Conservation (phyloP, 2,888 invertebrate genomes). For the Mythimna vitellina region DNA sequence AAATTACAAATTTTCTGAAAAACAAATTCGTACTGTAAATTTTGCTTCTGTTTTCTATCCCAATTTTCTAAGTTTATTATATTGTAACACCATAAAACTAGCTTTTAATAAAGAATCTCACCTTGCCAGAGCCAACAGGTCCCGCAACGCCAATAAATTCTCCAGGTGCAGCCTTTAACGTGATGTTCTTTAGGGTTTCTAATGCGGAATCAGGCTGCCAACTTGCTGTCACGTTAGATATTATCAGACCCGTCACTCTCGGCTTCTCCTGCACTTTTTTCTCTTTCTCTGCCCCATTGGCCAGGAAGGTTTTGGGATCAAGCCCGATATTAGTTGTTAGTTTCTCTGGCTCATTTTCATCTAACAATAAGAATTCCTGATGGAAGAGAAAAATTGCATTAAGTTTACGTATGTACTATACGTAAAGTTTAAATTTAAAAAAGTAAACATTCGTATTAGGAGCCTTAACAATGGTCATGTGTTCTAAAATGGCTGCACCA, state of each 20-base stretch:
- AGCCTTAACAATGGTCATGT: not conserved
- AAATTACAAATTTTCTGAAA: not conserved
- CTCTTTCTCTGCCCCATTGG: slow-evolving; percentile 41
- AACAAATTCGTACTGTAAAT: not conserved
- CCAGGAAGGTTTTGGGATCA: slow-evolving; percentile 39
- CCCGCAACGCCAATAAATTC: slow-evolving; percentile 93
- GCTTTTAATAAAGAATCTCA: slow-evolving; percentile 54
- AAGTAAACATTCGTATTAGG: not conserved
- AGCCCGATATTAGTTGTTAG: slow-evolving; percentile 39
- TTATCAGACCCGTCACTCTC: slow-evolving; percentile 73
- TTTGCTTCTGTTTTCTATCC: not conserved
- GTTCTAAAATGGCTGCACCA: not conserved
- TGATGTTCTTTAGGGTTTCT: slow-evolving; percentile 89
- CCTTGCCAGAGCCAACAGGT: slow-evolving; percentile 94
- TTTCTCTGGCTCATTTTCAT: slow-evolving; percentile 78
- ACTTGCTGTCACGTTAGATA: slow-evolving; percentile 83
- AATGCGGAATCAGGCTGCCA: slow-evolving; percentile 83
- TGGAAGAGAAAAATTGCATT: slow-evolving; percentile 34
- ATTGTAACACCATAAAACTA: not conserved
- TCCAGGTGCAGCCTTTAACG: slow-evolving; percentile 87
- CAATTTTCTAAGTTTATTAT: no score
- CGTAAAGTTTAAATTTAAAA: not conserved
- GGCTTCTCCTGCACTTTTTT: slow-evolving; percentile 19
- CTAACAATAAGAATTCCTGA: slow-evolving; percentile 85
- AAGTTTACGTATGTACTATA: no score